These are phyloP conservation scores for Carollia perspicillata DNA, from an alignment of 2,113 vertebrate genomes.

Conservation along the genomic window DNA sequence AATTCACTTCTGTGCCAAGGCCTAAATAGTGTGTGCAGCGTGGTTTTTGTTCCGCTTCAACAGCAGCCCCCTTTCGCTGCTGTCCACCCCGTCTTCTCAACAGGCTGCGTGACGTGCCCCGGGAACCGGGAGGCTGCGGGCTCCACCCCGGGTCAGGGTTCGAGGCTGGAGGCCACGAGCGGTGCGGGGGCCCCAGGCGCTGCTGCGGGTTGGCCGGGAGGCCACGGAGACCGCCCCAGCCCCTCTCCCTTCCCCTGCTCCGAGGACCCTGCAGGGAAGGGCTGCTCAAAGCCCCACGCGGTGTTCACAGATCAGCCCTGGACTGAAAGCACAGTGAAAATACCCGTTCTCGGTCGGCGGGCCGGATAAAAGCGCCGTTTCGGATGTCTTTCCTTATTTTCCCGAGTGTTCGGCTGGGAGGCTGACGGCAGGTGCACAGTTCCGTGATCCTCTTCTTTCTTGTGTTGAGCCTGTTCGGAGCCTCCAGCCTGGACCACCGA, in stretches of 20 bases:
- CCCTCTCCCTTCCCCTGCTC: too few species aligned
- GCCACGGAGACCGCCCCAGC: too few species aligned
- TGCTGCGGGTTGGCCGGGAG: too few species aligned
- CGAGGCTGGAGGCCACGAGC: too few species aligned
- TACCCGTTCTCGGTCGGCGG: constrained; percentile 36
- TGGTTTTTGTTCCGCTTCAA: background rate
- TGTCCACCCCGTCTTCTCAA: background rate
- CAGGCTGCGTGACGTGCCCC: too few species aligned
- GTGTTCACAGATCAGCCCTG: background rate
- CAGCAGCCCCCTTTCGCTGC: background rate
- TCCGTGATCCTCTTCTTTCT: constrained; percentile 30
- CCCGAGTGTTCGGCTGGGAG: constrained; percentile 28
- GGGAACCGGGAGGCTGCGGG: too few species aligned
- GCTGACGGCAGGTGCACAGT: constrained; percentile 42
- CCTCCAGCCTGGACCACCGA: constrained; percentile 14
- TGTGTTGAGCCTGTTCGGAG: background rate
- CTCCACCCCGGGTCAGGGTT: too few species aligned
- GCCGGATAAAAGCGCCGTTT: constrained; percentile 29
- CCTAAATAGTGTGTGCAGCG: background rate
- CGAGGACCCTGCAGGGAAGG: background rate
- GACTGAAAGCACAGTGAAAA: constrained; percentile 21
- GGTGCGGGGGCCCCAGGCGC: too few species aligned
- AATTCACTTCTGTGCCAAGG: background rate
- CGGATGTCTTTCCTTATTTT: background rate
- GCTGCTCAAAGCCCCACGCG: background rate